Evolutionary conservation across 2,797 vertebrate genomes (phyloP), one percentile per base, ranked within the genome.

Genomic region (Trachurus trachurus): DNA sequence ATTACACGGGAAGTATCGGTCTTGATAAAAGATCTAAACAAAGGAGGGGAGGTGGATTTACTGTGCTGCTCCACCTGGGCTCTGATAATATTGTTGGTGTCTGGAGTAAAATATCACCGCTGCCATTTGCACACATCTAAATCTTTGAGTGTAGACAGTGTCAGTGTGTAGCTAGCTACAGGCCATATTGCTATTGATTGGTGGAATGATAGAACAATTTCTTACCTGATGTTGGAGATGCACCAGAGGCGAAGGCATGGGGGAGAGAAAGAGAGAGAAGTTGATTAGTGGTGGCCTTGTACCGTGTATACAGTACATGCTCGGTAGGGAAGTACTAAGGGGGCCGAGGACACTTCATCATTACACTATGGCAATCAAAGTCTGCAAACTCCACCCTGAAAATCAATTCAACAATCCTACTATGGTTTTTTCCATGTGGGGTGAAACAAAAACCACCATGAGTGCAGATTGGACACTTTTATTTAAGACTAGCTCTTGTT

Each of bases 171-270:
- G 82, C 92, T 90, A 86, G 91, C 91, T 90, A 86, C 74, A 64
- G 88, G 90, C 91, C 82, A 93, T 92, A 94, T 93, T 92, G 80
- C 87, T 93, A 93, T 93, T 92, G 93, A 93, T 93, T 93, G 86
- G 82, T 88, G 76, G 86, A 91, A 93, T 92, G 90, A 93, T 93
- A 90, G 91, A 90, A 92, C 89, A 89, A 91, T 94, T 93, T 94
- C 94, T 94, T 94, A 94, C 93, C 94, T 94, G 92, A 92, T 92
- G 93, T 94, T 82, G 91, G 83, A 86, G 90, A 87, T 87, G 83
- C 84, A 89, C 89, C 92, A 92, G 87, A 81, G 89, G 87, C 87
- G 61, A 88, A 63, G 74, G 89, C 88, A 86, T 78, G 65, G 80
- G 79, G 86, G 85, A 85, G 84, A 92, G 64, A 87, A 73, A 85